Conservation (phyloP, 1,140 invertebrate genomes). For the Panulirus ornatus region DNA sequence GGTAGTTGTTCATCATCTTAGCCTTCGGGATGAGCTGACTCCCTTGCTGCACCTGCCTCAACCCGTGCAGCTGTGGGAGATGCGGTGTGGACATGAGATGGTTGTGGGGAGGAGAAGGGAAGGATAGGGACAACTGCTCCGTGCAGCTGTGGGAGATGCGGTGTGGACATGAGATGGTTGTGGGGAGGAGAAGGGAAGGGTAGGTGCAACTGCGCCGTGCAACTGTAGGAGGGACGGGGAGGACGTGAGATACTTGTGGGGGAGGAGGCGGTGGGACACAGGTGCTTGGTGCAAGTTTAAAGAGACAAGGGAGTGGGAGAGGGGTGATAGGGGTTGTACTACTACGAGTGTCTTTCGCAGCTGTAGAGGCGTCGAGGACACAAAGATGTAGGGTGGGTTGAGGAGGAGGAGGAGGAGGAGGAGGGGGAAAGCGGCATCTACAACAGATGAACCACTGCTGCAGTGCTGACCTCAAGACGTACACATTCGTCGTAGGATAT, state of each 20-base stretch:
- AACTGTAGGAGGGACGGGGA: conserved; percentile 83
- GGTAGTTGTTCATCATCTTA: conserved; percentile 94
- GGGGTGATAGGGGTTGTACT: no score
- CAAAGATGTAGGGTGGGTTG: no score
- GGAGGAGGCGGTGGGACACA: no score
- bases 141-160: conserved; percentile 86
- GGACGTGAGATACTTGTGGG: background rate
- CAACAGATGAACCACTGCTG: no score
- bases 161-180: background rate
- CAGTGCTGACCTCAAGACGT: no score
- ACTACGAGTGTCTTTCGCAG: no score
- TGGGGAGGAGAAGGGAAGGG: background rate
- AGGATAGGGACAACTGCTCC: conserved; percentile 78
- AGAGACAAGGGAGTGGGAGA: no score
- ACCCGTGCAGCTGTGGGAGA: conserved; percentile 91
- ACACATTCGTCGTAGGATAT: no score
- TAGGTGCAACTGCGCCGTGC: conserved; percentile 82
- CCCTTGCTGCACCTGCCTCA: conserved; percentile 88
- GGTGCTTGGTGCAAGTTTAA: no score
- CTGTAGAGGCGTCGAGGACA: no score
- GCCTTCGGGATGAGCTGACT: conserved; percentile 79
- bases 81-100: background rate
- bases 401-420: no score
- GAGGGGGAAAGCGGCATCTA: no score
- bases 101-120: background rate